phyloP scores from a whole-genome alignment of 2,113 vertebrate species.

The Symphodus melops region DNA sequence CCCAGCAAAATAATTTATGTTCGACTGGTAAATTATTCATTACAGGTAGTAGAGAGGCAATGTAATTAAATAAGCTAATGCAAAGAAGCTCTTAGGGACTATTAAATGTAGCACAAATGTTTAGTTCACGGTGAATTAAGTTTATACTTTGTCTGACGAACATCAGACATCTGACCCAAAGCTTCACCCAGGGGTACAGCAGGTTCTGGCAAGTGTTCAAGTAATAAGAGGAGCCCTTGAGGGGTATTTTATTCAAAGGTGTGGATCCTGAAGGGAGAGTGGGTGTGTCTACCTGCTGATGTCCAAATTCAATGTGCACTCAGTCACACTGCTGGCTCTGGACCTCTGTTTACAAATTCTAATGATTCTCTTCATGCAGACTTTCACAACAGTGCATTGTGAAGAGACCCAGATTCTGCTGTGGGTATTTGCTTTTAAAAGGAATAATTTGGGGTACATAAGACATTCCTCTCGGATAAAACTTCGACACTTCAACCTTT shows the following conservation, averaged over 20 bases:
- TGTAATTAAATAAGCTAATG: slow-evolving; percentile 71
- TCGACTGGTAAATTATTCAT: slow-evolving; percentile 67
- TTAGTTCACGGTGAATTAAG: slow-evolving; percentile 66
- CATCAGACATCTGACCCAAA: slow-evolving; percentile 49
- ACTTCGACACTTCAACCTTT: slow-evolving; percentile 23
- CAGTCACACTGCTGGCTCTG: slow-evolving; percentile 2
- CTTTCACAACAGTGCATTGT: background rate
- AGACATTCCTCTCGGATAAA: slow-evolving; percentile 17
- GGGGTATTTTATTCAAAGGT: slow-evolving; percentile 6
- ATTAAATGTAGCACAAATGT: slow-evolving; percentile 68
- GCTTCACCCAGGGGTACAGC: slow-evolving; percentile 23
- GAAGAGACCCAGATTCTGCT: background rate
- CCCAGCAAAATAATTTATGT: slow-evolving; percentile 52
- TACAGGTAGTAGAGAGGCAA: slow-evolving; percentile 54
- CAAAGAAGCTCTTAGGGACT: slow-evolving; percentile 67
- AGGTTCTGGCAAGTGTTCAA: slow-evolving; percentile 33
- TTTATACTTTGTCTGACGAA: slow-evolving; percentile 61
- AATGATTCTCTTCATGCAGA: background rate
- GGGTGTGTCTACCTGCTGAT: slow-evolving; percentile 6
- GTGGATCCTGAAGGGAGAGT: slow-evolving; percentile 18
- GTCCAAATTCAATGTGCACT: slow-evolving; percentile 30
- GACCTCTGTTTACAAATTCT: background rate
- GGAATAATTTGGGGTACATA: background rate
- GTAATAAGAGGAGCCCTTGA: slow-evolving; percentile 23
- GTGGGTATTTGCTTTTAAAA: slow-evolving; percentile 22